Base-by-base conservation (phyloP, 2,113 vertebrate genomes). In the Hystrix cristata region DNA sequence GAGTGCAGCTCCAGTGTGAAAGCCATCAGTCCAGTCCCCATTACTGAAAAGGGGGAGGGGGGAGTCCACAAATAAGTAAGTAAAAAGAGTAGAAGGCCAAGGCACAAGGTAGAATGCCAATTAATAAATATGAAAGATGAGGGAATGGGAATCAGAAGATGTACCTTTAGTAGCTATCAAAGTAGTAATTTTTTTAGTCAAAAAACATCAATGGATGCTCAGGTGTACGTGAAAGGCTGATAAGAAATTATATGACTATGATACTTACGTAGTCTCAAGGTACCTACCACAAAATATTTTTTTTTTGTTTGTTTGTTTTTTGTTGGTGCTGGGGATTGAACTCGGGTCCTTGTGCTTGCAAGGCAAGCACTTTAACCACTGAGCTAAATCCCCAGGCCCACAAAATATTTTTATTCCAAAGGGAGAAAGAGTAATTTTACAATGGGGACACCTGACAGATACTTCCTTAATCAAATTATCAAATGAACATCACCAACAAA, bases 351-450 rank as follows among this genome's bases (percentile, higher is more conserved):
- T 38, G 38, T 38, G 38, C 38, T 38, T 38, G 38, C 38, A 38
- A 38, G 38, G 38, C 38, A 38, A 38, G 38, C 38, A 38, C 38
- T 38, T 38, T 38, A 38, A 38, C 38, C 38, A 38, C 38, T 38
- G 38, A 38, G 38, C 38, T 38, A 38, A 38, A 38, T 38, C 38
- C 38, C 38, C 38, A 38, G 38, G 48, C 15, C 18, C 31, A 81
- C 38, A 67, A 76, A 90, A n/a, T 43, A 87, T 43, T n/a, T 38
- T 93, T 79, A 95, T 59, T 21, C 74, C n/a, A 64, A 80, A 90
- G 31, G 48, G 55, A 10, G 23, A 78, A 74, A 62, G 51, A 57
- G 10, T 46, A 59, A 29, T 46, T 87, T 78, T 34, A 46, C 43
- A n/a, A 19, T 15, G 43, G 18, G 90, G 76, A 80, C 65, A 25